A percentile compares a stretch with the other conserved stretches of the same genome.
Evolutionary conservation across 1,140 invertebrate genomes (phyloP).

Genomic region (Colletes latitarsis): DNA sequence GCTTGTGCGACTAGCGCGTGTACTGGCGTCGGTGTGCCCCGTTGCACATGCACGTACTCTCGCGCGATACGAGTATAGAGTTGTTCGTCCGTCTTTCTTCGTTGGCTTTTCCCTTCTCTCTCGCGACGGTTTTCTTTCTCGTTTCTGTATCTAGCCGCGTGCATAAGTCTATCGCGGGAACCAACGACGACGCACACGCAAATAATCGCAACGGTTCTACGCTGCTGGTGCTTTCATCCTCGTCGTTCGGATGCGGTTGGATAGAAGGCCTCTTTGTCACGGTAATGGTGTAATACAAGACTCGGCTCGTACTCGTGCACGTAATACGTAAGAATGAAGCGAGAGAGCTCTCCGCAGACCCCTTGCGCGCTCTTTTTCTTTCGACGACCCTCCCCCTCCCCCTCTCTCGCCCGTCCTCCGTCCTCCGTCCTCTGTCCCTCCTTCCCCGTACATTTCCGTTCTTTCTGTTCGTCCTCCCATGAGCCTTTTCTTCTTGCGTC

Average conservation of each 20-base stretch:
- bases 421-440: too few species aligned
- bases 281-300: constrained; percentile 64
- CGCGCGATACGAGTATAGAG: constrained; percentile 49
- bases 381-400: constrained; percentile 4
- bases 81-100: constrained; percentile 17
- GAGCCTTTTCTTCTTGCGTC: constrained; percentile 36
- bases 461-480: constrained; percentile 58
- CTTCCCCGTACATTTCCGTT: constrained; percentile 32
- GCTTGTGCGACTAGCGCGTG: constrained; percentile 1
- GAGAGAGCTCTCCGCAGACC: constrained; percentile 7
- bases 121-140: constrained; percentile 9
- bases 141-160: constrained; percentile 25
- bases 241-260: constrained; percentile 23
- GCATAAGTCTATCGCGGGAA: not conserved
- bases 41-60: constrained; percentile 59
- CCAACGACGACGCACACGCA: constrained; percentile 7
- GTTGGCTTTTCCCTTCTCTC: not conserved
- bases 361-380: not conserved
- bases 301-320: constrained; percentile 40
- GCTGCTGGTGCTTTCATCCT: constrained; percentile 24
- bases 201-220: constrained; percentile 13
- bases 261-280: constrained; percentile 58
- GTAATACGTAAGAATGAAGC: constrained; percentile 63
- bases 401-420: not conserved
- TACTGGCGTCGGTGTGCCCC: constrained; percentile 17